Conservation (phyloP, 2,888 invertebrate genomes). For the Hyalella azteca region DNA sequence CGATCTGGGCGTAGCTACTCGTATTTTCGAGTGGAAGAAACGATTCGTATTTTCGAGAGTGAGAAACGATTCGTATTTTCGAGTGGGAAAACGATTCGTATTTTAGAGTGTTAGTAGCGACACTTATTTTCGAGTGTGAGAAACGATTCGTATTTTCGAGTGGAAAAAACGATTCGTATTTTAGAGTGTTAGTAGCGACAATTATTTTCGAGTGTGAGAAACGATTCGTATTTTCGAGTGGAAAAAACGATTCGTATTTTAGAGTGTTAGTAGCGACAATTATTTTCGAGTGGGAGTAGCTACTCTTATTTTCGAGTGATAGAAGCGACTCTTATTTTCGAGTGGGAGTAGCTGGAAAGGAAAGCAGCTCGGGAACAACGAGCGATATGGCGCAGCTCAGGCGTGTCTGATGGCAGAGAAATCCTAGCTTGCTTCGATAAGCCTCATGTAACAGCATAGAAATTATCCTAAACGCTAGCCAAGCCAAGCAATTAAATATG, state of each 20-base stretch:
- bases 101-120: no score
- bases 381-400: no score
- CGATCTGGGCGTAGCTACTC: no score
- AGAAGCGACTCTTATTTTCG: not conserved
- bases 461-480: not conserved
- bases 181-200: not conserved
- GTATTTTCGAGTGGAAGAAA: no score
- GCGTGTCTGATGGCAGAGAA: not conserved
- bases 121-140: no score
- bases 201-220: not conserved
- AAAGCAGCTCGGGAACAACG: not conserved
- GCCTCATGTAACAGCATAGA: not conserved
- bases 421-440: not conserved
- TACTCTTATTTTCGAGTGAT: not conserved
- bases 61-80: no score
- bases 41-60: no score
- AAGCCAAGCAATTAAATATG: not conserved
- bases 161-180: no score
- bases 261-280: not conserved
- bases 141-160: no score
- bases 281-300: not conserved
- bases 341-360: not conserved
- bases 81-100: no score
- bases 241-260: not conserved
- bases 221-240: not conserved